Percentiles rank a stretch among this genome's conserved stretches.
Evolutionary conservation across 37 sponge, comb jelly and placozoan species (phyloP).

Genomic region (Aplysina aerophoba): DNA sequence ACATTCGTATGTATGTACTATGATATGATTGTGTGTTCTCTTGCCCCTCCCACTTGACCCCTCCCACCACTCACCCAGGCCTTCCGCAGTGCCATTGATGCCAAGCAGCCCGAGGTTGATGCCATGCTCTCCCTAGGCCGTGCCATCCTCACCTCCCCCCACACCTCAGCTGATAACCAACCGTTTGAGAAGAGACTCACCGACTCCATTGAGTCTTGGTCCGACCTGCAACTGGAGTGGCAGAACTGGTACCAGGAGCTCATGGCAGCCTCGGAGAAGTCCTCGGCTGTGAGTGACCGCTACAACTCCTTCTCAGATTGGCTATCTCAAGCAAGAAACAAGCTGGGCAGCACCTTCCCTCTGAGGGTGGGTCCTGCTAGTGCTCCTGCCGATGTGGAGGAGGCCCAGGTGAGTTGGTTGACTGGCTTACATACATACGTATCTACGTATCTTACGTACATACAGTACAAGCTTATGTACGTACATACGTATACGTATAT

Average conservation of each 20-base stretch:
- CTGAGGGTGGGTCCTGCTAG: neutral
- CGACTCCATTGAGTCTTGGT: conserved; percentile 64
- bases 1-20: neutral
- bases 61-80: conserved; percentile 28
- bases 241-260: conserved; percentile 82
- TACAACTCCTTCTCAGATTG: neutral
- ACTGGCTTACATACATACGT: neutral
- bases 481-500: neutral
- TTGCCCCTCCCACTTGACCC: neutral
- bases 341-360: neutral
- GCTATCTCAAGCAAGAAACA: conserved; percentile 10
- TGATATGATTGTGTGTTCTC: neutral
- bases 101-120: conserved; percentile 52
- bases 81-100: conserved; percentile 40
- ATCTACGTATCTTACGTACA: neutral
- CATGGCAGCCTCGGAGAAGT: conserved; percentile 52
- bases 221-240: conserved; percentile 71
- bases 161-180: conserved; percentile 59
- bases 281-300: conserved; percentile 3
- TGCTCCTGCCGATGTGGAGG: neutral
- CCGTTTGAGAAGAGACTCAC: conserved; percentile 59
- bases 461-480: neutral
- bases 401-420: conserved; percentile 5
- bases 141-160: conserved; percentile 50
- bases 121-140: conserved; percentile 68